These are phyloP conservation scores for Melipona quadrifasciata DNA, from an alignment of 1,140 invertebrate species.

Conservation along the genomic window DNA sequence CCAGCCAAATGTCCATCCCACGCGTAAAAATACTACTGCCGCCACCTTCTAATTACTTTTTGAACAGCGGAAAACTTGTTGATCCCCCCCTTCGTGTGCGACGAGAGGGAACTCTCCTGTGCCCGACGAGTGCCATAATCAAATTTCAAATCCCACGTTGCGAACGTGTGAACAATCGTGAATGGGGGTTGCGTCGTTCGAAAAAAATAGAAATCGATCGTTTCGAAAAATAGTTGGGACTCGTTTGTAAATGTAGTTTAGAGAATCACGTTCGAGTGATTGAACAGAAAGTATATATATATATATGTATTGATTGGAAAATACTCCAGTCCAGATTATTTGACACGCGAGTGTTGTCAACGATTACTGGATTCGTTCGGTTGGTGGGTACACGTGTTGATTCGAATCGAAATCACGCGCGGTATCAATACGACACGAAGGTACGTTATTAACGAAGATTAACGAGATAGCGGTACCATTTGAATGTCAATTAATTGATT, in stretches of 20 bases:
- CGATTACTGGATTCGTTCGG: neutral
- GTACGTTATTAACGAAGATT: neutral
- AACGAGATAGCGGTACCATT: neutral
- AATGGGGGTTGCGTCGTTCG: no score
- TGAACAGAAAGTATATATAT: no score
- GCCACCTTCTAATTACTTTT: neutral
- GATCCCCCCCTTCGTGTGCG: neutral
- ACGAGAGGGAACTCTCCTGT: neutral
- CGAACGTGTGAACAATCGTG: no score
- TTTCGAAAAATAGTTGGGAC: no score
- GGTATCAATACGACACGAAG: neutral
- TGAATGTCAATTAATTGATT: constrained; percentile 2
- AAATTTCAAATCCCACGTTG: no score
- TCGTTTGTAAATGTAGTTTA: no score
- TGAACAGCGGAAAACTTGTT: neutral
- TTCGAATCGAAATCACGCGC: neutral
- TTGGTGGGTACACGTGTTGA: neutral
- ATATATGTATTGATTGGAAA: neutral
- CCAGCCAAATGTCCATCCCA: no score
- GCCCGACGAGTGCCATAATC: no score
- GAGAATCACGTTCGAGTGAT: no score
- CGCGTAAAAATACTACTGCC: neutral
- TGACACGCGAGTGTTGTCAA: neutral
- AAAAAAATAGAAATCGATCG: no score
- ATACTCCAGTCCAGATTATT: neutral